Conservation (phyloP, 2,113 vertebrate species). For the Eonycteris spelaea region DNA sequence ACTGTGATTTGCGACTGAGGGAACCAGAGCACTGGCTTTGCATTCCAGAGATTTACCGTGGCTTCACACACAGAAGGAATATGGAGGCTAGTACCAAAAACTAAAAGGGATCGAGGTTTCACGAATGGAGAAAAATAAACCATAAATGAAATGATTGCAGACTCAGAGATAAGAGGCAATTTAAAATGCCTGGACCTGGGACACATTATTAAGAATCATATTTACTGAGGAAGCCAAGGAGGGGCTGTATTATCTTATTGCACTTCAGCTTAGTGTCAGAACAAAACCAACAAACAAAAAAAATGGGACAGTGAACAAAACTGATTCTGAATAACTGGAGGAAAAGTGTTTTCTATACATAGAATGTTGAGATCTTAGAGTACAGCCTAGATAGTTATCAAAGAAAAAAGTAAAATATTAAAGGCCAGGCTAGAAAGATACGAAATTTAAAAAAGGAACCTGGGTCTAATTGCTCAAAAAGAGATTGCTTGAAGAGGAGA, state of each 20-base stretch:
- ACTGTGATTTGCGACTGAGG: neutral
- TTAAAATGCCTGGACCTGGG: neutral
- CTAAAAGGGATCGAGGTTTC: neutral
- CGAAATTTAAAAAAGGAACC: neutral
- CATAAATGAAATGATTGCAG: neutral
- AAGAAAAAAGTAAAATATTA: neutral
- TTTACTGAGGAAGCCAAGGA: neutral
- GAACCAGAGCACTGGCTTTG: neutral
- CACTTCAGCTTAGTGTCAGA: neutral
- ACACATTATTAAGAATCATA: neutral
- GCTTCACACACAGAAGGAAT: neutral
- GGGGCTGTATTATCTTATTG: neutral
- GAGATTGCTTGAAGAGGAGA: neutral
- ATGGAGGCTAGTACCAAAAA: neutral
- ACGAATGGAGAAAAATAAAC: neutral
- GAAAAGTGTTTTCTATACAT: neutral
- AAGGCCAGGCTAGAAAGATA: neutral
- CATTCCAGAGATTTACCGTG: neutral
- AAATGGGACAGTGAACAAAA: neutral
- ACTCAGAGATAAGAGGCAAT: neutral
- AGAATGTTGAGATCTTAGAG: neutral
- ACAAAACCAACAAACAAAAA: neutral
- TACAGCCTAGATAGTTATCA: neutral
- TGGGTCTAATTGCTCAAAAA: neutral
- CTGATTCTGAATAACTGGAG: neutral